Conservation (phyloP, 2,797 vertebrate genomes). For the Gallinago solitaria region DNA sequence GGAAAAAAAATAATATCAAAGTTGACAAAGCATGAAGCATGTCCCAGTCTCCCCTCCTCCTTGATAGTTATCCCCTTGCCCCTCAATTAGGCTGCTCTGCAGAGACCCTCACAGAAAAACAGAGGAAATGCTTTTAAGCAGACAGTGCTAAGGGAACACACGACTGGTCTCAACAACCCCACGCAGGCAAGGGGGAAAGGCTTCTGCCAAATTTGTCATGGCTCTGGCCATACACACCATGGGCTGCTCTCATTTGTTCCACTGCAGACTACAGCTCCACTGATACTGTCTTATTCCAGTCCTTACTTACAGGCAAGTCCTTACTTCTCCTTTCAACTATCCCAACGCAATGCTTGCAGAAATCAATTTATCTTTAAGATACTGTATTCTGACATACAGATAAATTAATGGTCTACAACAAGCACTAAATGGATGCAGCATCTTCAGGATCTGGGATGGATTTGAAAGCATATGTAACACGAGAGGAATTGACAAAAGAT, state of each 20-base stretch:
- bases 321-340: neutral
- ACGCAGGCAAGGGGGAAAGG: neutral
- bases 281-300: neutral
- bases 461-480: neutral
- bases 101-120: neutral
- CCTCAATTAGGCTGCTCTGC: neutral
- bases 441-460: neutral
- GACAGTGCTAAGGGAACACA: neutral
- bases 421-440: constrained; percentile 8
- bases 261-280: neutral
- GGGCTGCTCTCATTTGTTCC: neutral
- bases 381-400: constrained; percentile 29
- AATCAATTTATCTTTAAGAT: constrained; percentile 51
- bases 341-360: constrained; percentile 42
- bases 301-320: neutral
- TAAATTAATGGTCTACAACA: constrained; percentile 20
- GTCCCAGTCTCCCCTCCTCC: neutral
- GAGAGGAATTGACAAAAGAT: neutral
- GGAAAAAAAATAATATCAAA: neutral
- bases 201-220: neutral
- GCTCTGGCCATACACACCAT: neutral
- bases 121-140: neutral
- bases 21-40: neutral
- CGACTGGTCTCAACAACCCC: neutral
- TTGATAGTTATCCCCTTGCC: too few species aligned